These are phyloP conservation scores for Hydroisotoma schaefferi DNA, from an alignment of 2,888 invertebrate genomes.

Conservation along the genomic window DNA sequence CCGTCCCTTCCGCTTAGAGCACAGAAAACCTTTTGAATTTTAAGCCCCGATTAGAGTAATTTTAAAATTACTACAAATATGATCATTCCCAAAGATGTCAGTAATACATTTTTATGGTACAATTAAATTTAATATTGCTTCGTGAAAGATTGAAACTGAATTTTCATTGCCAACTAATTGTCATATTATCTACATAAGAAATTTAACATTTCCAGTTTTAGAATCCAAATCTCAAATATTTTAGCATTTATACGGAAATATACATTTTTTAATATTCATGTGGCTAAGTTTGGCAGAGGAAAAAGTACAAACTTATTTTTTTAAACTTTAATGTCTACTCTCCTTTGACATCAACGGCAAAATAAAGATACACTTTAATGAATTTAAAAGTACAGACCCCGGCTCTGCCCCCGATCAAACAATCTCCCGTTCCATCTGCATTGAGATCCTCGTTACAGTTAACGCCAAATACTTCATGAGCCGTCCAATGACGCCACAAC, in stretches of 20 bases:
- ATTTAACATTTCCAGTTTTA: no score
- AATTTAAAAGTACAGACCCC: conserved; percentile 58
- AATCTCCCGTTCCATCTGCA: conserved; percentile 66
- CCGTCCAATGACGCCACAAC: conserved; percentile 71
- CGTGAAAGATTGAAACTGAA: no score
- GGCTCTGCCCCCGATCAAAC: conserved; percentile 67
- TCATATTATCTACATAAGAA: no score
- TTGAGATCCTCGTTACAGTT: conserved; percentile 70
- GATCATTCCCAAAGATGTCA: no score
- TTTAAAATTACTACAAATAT: background rate
- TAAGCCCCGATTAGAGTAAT: background rate
- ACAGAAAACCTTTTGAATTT: conserved; percentile 53
- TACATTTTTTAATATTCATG: no score
- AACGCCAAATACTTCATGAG: conserved; percentile 68
- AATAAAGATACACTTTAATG: background rate
- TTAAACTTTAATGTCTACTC: conserved; percentile 1
- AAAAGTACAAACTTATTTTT: conserved; percentile 19
- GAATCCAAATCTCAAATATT: no score
- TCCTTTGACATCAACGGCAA: background rate
- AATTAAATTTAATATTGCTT: no score
- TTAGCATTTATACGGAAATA: no score
- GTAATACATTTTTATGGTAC: no score
- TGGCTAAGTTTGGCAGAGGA: no score
- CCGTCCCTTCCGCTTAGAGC: conserved; percentile 67
- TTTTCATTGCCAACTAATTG: no score